These are phyloP conservation scores for Picus viridis DNA, from an alignment of 2,797 vertebrate genomes.

Conservation along the genomic window DNA sequence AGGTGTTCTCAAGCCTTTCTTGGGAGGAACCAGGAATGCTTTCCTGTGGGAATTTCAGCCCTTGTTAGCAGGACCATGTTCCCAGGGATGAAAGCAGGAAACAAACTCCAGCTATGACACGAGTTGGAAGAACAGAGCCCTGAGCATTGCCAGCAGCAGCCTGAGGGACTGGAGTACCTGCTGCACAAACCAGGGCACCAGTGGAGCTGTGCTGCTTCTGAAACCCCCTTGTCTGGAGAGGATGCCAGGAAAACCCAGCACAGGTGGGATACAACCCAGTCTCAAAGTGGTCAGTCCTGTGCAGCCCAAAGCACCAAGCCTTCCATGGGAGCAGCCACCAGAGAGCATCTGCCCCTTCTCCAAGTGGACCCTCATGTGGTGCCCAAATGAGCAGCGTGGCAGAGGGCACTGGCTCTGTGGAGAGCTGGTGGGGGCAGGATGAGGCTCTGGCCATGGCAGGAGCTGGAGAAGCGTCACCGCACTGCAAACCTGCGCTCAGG, in stretches of 20 bases:
- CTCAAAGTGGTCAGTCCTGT: not conserved
- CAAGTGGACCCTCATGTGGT: fast-evolving
- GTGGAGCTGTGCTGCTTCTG: fast-evolving
- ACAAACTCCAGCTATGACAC: not conserved
- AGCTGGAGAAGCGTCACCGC: not conserved
- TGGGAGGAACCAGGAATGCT: not conserved
- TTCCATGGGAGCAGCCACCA: not conserved
- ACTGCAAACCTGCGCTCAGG: fast-evolving
- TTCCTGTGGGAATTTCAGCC: not conserved
- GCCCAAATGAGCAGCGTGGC: not conserved
- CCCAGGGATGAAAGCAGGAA: not conserved
- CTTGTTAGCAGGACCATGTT: not conserved
- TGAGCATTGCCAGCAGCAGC: not conserved
- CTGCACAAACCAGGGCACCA: fast-evolving
- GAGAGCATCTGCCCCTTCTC: not conserved
- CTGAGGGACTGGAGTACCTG: not conserved
- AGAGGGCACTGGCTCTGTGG: fast-evolving
- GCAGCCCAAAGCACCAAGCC: no score
- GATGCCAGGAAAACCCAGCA: not conserved
- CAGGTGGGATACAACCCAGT: not conserved
- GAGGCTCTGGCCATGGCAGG: not conserved
- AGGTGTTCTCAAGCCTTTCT: conserved; percentile 3
- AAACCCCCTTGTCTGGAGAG: not conserved
- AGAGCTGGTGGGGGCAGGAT: not conserved
- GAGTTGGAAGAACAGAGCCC: not conserved